Evolutionary conservation across 1,140 invertebrate genomes (phyloP), one percentile per base, ranked within the genome.

Genomic region (Orius insidiosus): DNA sequence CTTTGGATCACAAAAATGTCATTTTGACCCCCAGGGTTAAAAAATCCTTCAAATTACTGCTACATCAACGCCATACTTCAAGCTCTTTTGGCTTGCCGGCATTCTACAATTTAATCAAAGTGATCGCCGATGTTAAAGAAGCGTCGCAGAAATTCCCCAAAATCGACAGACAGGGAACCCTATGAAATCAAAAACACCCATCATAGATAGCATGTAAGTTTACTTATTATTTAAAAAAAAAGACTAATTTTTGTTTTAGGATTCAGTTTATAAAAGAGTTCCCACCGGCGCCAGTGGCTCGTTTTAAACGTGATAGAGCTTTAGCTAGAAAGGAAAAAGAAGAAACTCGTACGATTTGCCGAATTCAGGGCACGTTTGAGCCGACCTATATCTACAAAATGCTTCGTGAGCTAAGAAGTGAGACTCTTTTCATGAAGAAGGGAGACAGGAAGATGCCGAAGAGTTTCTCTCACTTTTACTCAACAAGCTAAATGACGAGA

Each of bases 401-500:
- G 63, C 68, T 92, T 51, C 73, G 69, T 48, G 61, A 75, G 44
- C 78, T 84, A 7, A 75, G 81, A 15, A 71, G 75, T 30, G 76
- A 75, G 76, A 76, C 51, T 72, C 66, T 14, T 75, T 75, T 56
- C 68, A 73, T 40, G 68, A 41, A 32, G 81, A 85, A 64, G 86
- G 85, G 4, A 64, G 85, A 6, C 87, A 95, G 60, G 88, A 95
- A 62, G 90, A 95, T 66, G 90, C 90, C 0, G 90, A 95, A 62
- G 90, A 95, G 58, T 95, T 95, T 63, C 68, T 95, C 1, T 83
- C 84, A 9, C 90, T 82, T 63, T 68, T 96, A 39, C 70, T 95
- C 1, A 95, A 96, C 64, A 82, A 83, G 24, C 71, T 96, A 30
- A 90, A 94, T 62, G 92, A 96, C 63, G 92, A 96, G 67, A 94